Base-by-base conservation (phyloP, 2,113 vertebrate genomes). In the Atrichornis clamosus region DNA sequence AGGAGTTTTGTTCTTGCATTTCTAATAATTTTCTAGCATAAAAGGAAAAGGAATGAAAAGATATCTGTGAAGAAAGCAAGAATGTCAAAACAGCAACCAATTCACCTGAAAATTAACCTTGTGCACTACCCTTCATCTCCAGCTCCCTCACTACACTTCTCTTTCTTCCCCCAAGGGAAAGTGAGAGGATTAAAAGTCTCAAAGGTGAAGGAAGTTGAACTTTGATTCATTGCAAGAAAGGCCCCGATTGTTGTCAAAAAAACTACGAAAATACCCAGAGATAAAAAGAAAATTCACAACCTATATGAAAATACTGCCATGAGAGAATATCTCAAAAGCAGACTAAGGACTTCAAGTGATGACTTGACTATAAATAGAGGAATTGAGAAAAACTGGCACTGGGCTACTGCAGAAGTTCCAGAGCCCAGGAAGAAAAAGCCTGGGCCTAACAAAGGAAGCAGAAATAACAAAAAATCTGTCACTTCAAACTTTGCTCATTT, bases 91-190 rank as follows among this genome's bases (percentile, higher is more conserved):
- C 70, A 83, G 79, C 75, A 78, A 90, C 27, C 50, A 74, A 76
- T 42, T 62, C 72, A 41, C 56, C 69, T 86, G 69, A 95, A 97
- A 97, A 94, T 94, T 95, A 96, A 95, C 75, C 72, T 87, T 39
- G 58, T 22, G 62, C 6, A 23, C 35, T 53, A 72, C 60, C 18
- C 42, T 81, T 77, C 55, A 42, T 33, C 93, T 46, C 84, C 67
- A 72, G 44, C 15, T 93, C 68, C 27, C 35, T 74, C n/a, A 39
- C 7, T 89, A 62, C 49, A 58, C 16, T 55, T 50, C 41, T 87
- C 83, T 75, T 89, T 89, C 44, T 33, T 75, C 32, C 44, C 44
- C 9, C 35, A 86, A 63, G 23, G 32, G 39, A 35, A 90, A 89
- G 15, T 0, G 3, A 68, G 49, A 79, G 33, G 55, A 84, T 84